A percentile compares a stretch with the other conserved stretches of the same genome.
Evolutionary conservation across 2,797 vertebrate species (phyloP).

Genomic region (Coracias cyanogaster): DNA sequence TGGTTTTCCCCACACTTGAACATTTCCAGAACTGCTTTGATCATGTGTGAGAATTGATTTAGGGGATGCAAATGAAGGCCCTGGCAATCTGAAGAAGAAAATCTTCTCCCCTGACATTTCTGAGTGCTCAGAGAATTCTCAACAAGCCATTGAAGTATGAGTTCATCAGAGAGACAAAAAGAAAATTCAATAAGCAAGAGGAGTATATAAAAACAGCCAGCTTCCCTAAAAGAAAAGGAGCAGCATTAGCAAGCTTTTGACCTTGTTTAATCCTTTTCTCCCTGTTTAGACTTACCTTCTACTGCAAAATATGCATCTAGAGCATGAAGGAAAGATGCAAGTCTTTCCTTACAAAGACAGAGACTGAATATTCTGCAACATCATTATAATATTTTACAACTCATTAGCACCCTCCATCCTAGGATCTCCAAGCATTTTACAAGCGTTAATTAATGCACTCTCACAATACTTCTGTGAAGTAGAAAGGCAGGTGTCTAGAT

Average conservation of each 20-base stretch:
- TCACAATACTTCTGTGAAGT: not conserved
- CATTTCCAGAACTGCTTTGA: slow-evolving; percentile 45
- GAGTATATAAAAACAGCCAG: not conserved
- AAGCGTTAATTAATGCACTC: slow-evolving; percentile 61
- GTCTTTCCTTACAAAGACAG: not conserved
- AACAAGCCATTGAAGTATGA: slow-evolving; percentile 16
- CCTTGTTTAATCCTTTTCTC: not conserved
- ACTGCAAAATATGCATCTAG: slow-evolving; percentile 13
- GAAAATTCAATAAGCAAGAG: slow-evolving; percentile 26
- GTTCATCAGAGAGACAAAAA: slow-evolving; percentile 36
- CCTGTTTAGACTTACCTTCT: slow-evolving; percentile 1
- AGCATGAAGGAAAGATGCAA: slow-evolving; percentile 32
- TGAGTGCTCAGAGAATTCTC: slow-evolving; percentile 53
- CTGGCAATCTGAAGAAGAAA: slow-evolving; percentile 36
- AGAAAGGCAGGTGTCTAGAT: slow-evolving; percentile 56
- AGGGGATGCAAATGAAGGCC: slow-evolving; percentile 68
- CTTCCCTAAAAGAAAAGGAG: slow-evolving; percentile 2
- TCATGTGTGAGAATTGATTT: slow-evolving; percentile 55
- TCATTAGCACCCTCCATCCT: slow-evolving; percentile 56
- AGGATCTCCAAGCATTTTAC: slow-evolving; percentile 38
- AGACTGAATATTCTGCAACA: slow-evolving; percentile 44
- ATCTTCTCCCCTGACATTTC: slow-evolving; percentile 47
- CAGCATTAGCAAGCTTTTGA: not conserved
- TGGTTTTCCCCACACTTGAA: slow-evolving; percentile 10
- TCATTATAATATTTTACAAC: slow-evolving; percentile 58